phyloP scores from a whole-genome alignment of 2,888 invertebrate species.

The Acleris holmiana region DNA sequence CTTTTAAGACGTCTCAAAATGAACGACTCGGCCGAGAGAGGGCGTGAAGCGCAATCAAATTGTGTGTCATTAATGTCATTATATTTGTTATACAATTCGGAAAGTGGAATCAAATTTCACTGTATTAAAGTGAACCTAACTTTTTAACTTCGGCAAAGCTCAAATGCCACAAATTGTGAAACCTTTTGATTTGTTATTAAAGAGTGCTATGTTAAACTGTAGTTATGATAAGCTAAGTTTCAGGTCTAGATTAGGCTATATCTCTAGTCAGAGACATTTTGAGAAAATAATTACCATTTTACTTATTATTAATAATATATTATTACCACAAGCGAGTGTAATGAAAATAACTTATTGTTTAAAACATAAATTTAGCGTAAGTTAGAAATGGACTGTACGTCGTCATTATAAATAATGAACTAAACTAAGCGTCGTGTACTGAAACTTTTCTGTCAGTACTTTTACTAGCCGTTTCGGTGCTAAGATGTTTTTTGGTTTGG shows the following conservation, averaged over 20 bases:
- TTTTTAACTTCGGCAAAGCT: slow-evolving; percentile 74
- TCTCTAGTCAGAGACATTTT: slow-evolving; percentile 83
- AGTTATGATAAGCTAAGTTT: slow-evolving; percentile 67
- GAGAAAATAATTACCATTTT: slow-evolving; percentile 79
- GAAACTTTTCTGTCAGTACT: slow-evolving; percentile 82
- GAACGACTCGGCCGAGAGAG: slow-evolving; percentile 29
- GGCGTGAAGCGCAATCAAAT: slow-evolving; percentile 47
- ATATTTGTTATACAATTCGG: slow-evolving; percentile 35
- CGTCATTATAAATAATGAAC: slow-evolving; percentile 49
- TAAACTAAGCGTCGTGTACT: slow-evolving; percentile 44
- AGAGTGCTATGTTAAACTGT: slow-evolving; percentile 78
- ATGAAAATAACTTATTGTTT: slow-evolving; percentile 76
- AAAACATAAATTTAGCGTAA: slow-evolving; percentile 59
- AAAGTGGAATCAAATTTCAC: slow-evolving; percentile 79
- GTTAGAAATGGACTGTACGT: slow-evolving; percentile 69
- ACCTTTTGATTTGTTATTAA: slow-evolving; percentile 62
- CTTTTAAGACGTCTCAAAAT: slow-evolving; percentile 30
- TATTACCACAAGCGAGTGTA: slow-evolving; percentile 73
- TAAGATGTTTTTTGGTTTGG: slow-evolving; percentile 80
- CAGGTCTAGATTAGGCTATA: slow-evolving; percentile 75
- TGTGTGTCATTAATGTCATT: slow-evolving; percentile 42
- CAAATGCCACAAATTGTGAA: slow-evolving; percentile 68
- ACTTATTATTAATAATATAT: slow-evolving; percentile 70
- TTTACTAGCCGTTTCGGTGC: slow-evolving; percentile 77
- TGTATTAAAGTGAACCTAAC: slow-evolving; percentile 54